Percentiles rank a stretch among this genome's conserved stretches.
Evolutionary conservation across 2,113 vertebrate genomes (phyloP).

Genomic region (Upupa epops): DNA sequence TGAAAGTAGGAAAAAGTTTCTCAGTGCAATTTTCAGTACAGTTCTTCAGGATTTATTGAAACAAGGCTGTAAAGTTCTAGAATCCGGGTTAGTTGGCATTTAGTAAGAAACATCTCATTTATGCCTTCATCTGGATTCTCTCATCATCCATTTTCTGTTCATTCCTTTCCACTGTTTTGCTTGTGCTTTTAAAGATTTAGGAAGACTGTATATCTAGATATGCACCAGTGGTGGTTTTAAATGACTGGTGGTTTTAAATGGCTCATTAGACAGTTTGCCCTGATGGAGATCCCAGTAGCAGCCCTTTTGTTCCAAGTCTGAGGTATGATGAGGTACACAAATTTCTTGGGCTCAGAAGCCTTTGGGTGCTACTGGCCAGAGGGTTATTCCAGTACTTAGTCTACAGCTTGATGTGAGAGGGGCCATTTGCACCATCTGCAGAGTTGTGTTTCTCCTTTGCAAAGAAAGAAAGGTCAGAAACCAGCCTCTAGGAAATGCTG

Average conservation of each 20-base stretch:
- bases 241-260: not conserved
- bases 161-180: not conserved
- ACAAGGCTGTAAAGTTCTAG: not conserved
- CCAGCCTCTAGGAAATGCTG: not conserved
- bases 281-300: not conserved
- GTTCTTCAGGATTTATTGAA: slow-evolving; percentile 7
- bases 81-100: not conserved
- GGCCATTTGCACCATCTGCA: not conserved
- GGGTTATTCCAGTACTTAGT: not conserved
- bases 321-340: not conserved
- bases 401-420: not conserved
- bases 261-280: not conserved
- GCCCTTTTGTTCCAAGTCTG: not conserved
- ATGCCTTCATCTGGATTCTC: not conserved
- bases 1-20: not conserved
- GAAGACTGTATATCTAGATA: not conserved
- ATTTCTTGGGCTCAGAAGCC: not conserved
- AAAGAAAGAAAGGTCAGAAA: not conserved
- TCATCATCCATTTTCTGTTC: not conserved
- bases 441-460: not conserved
- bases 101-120: not conserved
- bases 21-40: not conserved
- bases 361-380: not conserved
- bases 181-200: not conserved
- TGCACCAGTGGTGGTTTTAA: not conserved